Evolutionary conservation across 2,113 vertebrate genomes (phyloP), one percentile per base, ranked within the genome.

Genomic region (Ctenomys sociabilis): DNA sequence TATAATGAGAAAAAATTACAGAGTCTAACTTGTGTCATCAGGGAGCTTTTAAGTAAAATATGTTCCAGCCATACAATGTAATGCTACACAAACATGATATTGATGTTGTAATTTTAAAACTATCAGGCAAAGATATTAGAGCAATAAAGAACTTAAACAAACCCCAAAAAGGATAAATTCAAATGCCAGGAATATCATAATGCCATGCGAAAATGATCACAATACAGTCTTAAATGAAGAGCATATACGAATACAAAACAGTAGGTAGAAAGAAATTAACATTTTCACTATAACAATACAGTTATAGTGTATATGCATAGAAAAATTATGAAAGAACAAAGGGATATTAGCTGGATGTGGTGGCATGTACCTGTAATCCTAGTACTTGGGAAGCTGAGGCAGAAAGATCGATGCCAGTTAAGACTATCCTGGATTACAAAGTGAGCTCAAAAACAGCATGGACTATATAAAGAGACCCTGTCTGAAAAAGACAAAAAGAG

Each of bases 291-390:
- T n/a, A n/a, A n/a, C n/a, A n/a, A 88, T 61, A 88, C 7, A 4
- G 72, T 40, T 54, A 75, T 22, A 54, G 10, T 85, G 21, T 57
- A 72, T 81, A 66, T 28, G 88, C 93, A 88, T 59, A 73, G 35
- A 40, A 93, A 95, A 90, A 80, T 49, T 32, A 78, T 43, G 14
- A 45, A 88, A 84, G 32, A 95, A 93, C 66, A 68, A 85, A 22
- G 37, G 30, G 40, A 85, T 68, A 26, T 10, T 26, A 26, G 61
- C 61, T 26, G 9, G 61, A 24, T 8, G 9, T 63, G 61, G 61
- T 63, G 61, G 61, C 61, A 26, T 24, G 9, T 26, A 26, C 24
- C 61, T 63, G 9, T 63, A 63, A 63, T 26, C 61, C 22, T 26
- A 63, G 61, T 26, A 63, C 22, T 63, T 8, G 24, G 24, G 61